Evolutionary conservation across 2,888 invertebrate species (phyloP).

Genomic region (Amiota communis): DNA sequence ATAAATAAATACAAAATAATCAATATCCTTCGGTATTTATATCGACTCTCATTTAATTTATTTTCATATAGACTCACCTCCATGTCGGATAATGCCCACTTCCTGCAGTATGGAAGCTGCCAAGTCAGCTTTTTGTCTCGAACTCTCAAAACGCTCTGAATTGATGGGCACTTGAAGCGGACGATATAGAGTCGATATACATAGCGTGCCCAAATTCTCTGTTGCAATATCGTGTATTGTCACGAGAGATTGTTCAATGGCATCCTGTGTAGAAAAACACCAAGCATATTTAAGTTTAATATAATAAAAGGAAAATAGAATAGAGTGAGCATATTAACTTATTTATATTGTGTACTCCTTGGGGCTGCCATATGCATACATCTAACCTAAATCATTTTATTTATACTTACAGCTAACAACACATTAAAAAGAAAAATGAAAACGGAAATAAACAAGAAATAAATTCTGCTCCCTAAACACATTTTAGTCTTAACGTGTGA

Average conservation of each 20-base stretch:
- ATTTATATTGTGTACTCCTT: background rate
- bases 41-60: too few species aligned
- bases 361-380: constrained; percentile 3
- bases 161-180: constrained; percentile 81
- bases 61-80: constrained; percentile 72
- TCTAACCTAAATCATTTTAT: constrained; percentile 48
- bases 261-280: constrained; percentile 73
- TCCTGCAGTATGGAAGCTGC: constrained; percentile 84
- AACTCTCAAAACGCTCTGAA: constrained; percentile 82
- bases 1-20: background rate
- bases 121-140: constrained; percentile 85
- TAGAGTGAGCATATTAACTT: constrained; percentile 1
- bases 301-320: background rate
- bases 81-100: constrained; percentile 79
- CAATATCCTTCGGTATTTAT: too few species aligned
- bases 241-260: constrained; percentile 80
- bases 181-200: constrained; percentile 81
- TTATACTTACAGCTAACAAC: constrained; percentile 19
- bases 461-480: constrained; percentile 18
- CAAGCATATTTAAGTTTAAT: constrained; percentile 3
- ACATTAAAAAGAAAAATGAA: background rate
- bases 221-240: constrained; percentile 84
- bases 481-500: constrained; percentile 30
- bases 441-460: constrained; percentile 1
- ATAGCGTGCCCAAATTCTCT: constrained; percentile 81